Evolutionary conservation across 2,888 invertebrate species (phyloP).

Genomic region (Blera fallax): DNA sequence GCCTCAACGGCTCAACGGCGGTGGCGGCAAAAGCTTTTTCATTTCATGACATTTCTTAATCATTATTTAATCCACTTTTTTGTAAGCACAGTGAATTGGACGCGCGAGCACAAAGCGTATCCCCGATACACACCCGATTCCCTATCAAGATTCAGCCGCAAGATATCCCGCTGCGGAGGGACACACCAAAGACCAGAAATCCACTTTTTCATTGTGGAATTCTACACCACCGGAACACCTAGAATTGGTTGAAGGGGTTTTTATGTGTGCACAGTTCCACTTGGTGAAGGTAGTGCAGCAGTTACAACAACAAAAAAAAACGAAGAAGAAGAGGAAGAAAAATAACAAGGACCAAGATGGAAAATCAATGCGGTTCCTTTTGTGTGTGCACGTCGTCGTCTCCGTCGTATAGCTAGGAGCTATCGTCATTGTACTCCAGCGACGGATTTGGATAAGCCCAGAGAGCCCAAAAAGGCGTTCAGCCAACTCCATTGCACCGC

Average conservation of each 20-base stretch:
- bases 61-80: conserved; percentile 72
- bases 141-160: conserved; percentile 63
- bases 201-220: conserved; percentile 67
- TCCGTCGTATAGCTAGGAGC: not conserved
- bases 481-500: not conserved
- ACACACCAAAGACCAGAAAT: conserved; percentile 41
- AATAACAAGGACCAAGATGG: conserved; percentile 65
- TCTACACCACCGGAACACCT: conserved; percentile 62
- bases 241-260: conserved; percentile 44
- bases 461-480: conserved; percentile 58
- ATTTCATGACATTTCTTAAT: conserved; percentile 71
- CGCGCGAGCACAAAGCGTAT: conserved; percentile 67
- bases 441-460: conserved; percentile 66
- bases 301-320: not conserved
- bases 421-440: conserved; percentile 44
- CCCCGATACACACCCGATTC: conserved; percentile 51
- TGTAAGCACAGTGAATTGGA: conserved; percentile 49
- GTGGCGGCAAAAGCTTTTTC: conserved; percentile 65
- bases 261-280: not conserved
- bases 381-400: conserved; percentile 56
- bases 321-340: not conserved
- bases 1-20: not conserved
- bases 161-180: conserved; percentile 53
- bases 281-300: not conserved
- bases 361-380: conserved; percentile 70